Conservation (phyloP, 2,113 vertebrate genomes). For the Natator depressus region DNA sequence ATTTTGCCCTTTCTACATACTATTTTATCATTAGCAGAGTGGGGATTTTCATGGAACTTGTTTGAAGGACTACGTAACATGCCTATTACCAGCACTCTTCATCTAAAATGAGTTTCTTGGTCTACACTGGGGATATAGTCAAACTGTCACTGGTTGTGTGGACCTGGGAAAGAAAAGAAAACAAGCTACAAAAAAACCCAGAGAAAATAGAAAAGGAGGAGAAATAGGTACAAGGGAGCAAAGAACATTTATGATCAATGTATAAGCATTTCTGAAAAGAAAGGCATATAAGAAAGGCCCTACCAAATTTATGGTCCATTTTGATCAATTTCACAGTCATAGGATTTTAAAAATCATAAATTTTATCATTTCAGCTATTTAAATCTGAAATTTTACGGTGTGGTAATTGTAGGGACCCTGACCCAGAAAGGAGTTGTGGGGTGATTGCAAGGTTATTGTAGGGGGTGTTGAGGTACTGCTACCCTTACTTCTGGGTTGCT, state of each 20-base stretch:
- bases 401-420: too few relatives aligned
- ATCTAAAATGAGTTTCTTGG: not conserved
- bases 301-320: too few relatives aligned
- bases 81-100: not conserved
- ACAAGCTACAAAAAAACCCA: not conserved
- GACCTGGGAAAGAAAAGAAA: constrained; percentile 16
- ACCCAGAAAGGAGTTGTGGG: too few relatives aligned
- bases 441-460: too few relatives aligned
- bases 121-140: constrained; percentile 7
- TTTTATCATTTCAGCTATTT: too few relatives aligned
- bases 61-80: not conserved
- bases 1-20: not conserved
- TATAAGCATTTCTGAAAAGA: not conserved
- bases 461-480: too few relatives aligned
- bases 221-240: not conserved
- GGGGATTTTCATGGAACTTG: not conserved
- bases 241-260: not conserved
- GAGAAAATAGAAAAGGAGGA: not conserved
- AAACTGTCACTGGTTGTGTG: not conserved
- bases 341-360: too few relatives aligned
- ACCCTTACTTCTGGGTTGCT: too few relatives aligned
- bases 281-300: not conserved
- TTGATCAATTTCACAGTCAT: too few relatives aligned
- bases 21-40: not conserved
- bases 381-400: too few relatives aligned